Evolutionary conservation across 2,113 vertebrate genomes (phyloP).

Genomic region (Tor tambroides): DNA sequence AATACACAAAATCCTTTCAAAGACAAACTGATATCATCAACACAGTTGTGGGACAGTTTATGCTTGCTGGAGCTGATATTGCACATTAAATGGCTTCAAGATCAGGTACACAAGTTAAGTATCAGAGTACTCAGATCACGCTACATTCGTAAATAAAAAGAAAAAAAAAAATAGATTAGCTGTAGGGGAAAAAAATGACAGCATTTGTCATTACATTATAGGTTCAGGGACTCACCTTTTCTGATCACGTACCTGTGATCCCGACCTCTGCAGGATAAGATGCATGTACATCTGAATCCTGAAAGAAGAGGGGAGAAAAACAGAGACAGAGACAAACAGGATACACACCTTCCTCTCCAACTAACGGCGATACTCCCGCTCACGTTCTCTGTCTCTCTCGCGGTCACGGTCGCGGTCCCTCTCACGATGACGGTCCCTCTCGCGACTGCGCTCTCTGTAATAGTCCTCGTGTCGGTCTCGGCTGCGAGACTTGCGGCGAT

Average conservation of each 20-base stretch:
- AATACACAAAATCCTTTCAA: neutral
- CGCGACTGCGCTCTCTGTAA: conserved; percentile 94
- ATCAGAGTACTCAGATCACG: neutral
- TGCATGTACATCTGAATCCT: conserved; percentile 16
- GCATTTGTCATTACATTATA: neutral
- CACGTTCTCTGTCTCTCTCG: conserved; percentile 91
- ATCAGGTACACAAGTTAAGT: neutral
- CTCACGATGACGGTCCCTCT: conserved; percentile 93
- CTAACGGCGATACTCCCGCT: conserved; percentile 94
- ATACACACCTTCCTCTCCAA: conserved; percentile 79
- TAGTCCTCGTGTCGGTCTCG: conserved; percentile 97
- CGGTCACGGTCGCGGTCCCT: conserved; percentile 90
- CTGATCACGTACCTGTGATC: conserved; percentile 13
- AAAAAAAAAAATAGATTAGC: neutral
- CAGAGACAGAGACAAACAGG: conserved; percentile 8
- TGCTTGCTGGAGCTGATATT: neutral
- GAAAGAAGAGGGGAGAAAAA: conserved; percentile 38
- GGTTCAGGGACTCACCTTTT: neutral
- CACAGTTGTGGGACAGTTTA: neutral
- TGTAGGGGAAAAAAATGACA: neutral
- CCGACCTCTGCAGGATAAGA: neutral
- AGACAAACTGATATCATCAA: neutral
- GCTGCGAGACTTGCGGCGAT: conserved; percentile 96
- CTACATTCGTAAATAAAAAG: neutral
- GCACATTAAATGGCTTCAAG: neutral